Evolutionary conservation across 2,113 vertebrate species (phyloP).

Genomic region (Neodon shergylaensis): DNA sequence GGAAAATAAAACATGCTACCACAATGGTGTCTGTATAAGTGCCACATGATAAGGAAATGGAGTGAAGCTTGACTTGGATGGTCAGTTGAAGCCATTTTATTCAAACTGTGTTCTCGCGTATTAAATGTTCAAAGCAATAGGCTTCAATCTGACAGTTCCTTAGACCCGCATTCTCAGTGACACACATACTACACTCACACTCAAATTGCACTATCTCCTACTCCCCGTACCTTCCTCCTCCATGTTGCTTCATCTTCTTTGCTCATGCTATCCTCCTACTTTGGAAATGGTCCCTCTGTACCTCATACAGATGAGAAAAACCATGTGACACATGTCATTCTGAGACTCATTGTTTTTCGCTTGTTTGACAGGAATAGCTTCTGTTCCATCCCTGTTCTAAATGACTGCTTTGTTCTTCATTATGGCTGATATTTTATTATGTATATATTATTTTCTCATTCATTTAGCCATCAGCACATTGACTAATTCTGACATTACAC

Average conservation of each 20-base stretch:
- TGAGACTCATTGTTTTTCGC: neutral
- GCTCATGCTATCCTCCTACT: accelerated
- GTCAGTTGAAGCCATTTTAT: neutral
- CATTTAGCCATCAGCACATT: neutral
- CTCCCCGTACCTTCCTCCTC: accelerated
- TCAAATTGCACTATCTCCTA: neutral
- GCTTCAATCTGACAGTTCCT: neutral
- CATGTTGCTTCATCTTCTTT: neutral
- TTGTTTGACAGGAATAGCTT: neutral
- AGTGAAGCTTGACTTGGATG: neutral
- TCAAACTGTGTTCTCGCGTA: neutral
- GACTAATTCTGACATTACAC: neutral
- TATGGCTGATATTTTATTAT: neutral
- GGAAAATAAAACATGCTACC: neutral
- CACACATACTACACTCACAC: neutral
- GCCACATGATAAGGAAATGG: neutral
- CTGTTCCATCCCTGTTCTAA: neutral
- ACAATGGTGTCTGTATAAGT: neutral
- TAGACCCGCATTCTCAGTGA: too few relatives aligned
- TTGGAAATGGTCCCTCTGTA: neutral
- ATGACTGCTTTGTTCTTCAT: neutral
- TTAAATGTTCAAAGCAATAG: neutral
- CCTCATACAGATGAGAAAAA: neutral
- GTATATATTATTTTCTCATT: neutral
- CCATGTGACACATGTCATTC: neutral